Conservation (phyloP, 30 jellyfish, hydroid and myxozoan species). For the Aurelia sp. region DNA sequence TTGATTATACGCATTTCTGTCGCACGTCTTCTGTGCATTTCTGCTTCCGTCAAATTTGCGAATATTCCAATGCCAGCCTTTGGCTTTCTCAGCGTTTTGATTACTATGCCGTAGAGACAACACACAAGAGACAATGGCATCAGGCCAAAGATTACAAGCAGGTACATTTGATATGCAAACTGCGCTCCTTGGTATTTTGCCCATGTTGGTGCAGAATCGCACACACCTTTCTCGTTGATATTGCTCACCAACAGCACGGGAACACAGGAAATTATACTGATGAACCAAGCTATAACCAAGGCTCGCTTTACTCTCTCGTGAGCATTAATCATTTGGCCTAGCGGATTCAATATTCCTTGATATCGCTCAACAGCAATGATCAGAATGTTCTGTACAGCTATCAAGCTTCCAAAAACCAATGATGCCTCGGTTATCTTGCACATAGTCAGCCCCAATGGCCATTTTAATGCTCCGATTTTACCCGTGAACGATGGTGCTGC, state of each 20-base stretch:
- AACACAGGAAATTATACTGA: neutral
- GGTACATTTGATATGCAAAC: neutral
- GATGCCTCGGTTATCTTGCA: slow-evolving; percentile 21
- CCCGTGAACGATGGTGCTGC: slow-evolving; percentile 14
- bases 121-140: slow-evolving; percentile 6
- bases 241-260: neutral
- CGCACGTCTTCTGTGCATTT: neutral
- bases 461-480: neutral
- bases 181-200: neutral
- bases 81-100: slow-evolving; percentile 6
- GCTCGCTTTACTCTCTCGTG: neutral
- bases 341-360: slow-evolving; percentile 26
- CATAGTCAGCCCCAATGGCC: slow-evolving; percentile 20
- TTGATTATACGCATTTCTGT: slow-evolving; percentile 25
- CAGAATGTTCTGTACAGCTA: slow-evolving; percentile 22
- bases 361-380: slow-evolving; percentile 48
- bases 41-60: neutral
- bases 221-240: neutral
- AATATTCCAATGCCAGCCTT: neutral
- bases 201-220: neutral
- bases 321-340: slow-evolving; percentile 6
- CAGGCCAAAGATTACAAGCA: neutral
- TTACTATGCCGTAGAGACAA: slow-evolving; percentile 13
- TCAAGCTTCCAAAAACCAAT: slow-evolving; percentile 27
- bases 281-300: slow-evolving; percentile 14